These are phyloP conservation scores for Ophioninae sp. DNA, from an alignment of 2,888 invertebrate genomes.

Conservation along the genomic window DNA sequence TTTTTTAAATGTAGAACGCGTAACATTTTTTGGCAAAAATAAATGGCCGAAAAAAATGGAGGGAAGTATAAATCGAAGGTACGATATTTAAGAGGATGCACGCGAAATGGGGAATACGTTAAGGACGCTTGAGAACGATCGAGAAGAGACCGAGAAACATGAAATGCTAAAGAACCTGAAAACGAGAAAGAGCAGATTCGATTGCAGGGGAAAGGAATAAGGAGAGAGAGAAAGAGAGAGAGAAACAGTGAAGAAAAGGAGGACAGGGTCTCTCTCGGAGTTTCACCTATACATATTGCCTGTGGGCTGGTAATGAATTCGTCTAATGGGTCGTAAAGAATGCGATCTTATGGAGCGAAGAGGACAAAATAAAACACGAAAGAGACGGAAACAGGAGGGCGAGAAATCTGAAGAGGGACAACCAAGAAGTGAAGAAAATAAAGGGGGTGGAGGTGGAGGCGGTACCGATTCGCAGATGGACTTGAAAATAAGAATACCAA, in stretches of 20 bases:
- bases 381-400: constrained; percentile 49
- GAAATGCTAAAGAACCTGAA: constrained; percentile 57
- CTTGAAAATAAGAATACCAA: constrained; percentile 62
- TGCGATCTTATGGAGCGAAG: constrained; percentile 80
- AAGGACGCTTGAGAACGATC: constrained; percentile 38
- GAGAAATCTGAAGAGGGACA: constrained; percentile 5
- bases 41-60: constrained; percentile 22
- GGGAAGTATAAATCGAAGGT: constrained; percentile 31
- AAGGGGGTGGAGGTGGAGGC: constrained; percentile 42
- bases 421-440: no score
- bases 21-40: constrained; percentile 3
- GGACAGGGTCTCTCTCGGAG: constrained; percentile 69
- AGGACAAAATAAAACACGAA: constrained; percentile 80
- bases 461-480: constrained; percentile 77
- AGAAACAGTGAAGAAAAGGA: constrained; percentile 56
- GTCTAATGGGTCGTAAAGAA: constrained; percentile 81
- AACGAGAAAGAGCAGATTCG: constrained; percentile 48
- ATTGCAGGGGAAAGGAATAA: constrained; percentile 38
- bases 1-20: background rate
- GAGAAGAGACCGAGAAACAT: constrained; percentile 41
- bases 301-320: constrained; percentile 80
- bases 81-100: constrained; percentile 35
- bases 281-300: constrained; percentile 74
- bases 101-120: constrained; percentile 44
- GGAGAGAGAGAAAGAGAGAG: constrained; percentile 57